A percentile compares a stretch with the other conserved stretches of the same genome.
phyloP scores from a whole-genome alignment of 2,888 invertebrate genomes.

The Eupithecia exiguata region DNA sequence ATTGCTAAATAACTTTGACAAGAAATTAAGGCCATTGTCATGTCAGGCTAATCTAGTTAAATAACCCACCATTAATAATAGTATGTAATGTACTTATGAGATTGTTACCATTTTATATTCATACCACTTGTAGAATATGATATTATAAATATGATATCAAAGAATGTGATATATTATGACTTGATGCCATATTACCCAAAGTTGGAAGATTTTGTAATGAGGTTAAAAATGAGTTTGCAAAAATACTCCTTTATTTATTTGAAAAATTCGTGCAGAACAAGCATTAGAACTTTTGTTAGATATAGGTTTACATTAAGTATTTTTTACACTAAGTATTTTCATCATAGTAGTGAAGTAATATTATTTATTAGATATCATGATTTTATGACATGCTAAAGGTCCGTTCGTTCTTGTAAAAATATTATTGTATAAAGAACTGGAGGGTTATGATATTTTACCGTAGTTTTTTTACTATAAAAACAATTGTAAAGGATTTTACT shows the following conservation, averaged over 20 bases:
- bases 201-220: conserved; percentile 20
- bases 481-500: neutral
- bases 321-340: neutral
- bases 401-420: neutral
- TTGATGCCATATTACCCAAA: conserved; percentile 57
- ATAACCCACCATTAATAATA: conserved; percentile 30
- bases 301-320: neutral
- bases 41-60: conserved; percentile 30
- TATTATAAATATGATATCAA: conserved; percentile 20
- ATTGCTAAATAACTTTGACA: neutral
- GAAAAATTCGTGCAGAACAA: neutral
- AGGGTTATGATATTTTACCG: neutral
- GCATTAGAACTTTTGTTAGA: neutral
- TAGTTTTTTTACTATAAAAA: too few species aligned
- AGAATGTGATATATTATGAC: conserved; percentile 45
- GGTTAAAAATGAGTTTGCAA: neutral
- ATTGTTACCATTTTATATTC: conserved; percentile 29
- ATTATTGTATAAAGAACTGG: neutral
- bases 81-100: conserved; percentile 29
- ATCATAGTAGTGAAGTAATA: neutral
- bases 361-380: neutral
- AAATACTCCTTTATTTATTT: conserved; percentile 1
- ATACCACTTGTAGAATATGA: conserved; percentile 5
- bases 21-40: conserved; percentile 14
- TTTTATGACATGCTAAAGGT: neutral